A percentile compares a stretch with the other conserved stretches of the same genome.
Evolutionary conservation across 2,888 invertebrate species (phyloP).

Genomic region (Melanchra persicariae): DNA sequence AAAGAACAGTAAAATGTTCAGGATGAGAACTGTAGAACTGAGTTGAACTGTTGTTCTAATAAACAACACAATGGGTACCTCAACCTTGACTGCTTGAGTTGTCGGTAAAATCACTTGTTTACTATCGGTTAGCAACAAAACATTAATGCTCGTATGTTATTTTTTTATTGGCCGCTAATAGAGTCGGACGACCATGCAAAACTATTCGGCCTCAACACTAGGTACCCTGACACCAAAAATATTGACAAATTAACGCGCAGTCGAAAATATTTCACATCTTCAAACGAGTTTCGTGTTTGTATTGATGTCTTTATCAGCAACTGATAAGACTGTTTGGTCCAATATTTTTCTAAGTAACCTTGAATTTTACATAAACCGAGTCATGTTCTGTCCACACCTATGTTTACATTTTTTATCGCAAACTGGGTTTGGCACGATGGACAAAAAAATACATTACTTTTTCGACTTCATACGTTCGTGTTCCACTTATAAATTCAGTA

Average conservation of each 20-base stretch:
- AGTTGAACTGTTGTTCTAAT: slow-evolving; percentile 60
- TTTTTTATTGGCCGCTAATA: slow-evolving; percentile 54
- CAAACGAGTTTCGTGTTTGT: slow-evolving; percentile 64
- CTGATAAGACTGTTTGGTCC: slow-evolving; percentile 74
- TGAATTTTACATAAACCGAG: slow-evolving; percentile 74
- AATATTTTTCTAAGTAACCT: slow-evolving; percentile 77
- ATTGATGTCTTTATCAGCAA: slow-evolving; percentile 64
- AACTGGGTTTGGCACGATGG: slow-evolving; percentile 64
- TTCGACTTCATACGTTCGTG: slow-evolving; percentile 17
- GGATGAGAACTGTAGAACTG: too few relatives aligned
- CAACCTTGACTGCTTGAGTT: slow-evolving; percentile 75
- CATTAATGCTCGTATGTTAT: slow-evolving; percentile 57
- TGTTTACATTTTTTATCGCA: slow-evolving; percentile 79
- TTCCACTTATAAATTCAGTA: slow-evolving; percentile 10
- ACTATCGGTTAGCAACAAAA: slow-evolving; percentile 67
- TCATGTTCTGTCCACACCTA: slow-evolving; percentile 77
- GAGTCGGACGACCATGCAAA: slow-evolving; percentile 47
- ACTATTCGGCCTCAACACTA: slow-evolving; percentile 54
- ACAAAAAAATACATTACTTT: slow-evolving; percentile 47
- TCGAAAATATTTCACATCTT: slow-evolving; percentile 65
- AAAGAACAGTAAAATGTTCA: slow-evolving; percentile 27
- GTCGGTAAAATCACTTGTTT: slow-evolving; percentile 70
- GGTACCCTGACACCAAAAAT: slow-evolving; percentile 64
- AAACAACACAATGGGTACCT: slow-evolving; percentile 67
- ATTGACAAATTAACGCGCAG: slow-evolving; percentile 57